These are phyloP conservation scores for Xanthia togata DNA, from an alignment of 2,888 invertebrate genomes.

Conservation along the genomic window DNA sequence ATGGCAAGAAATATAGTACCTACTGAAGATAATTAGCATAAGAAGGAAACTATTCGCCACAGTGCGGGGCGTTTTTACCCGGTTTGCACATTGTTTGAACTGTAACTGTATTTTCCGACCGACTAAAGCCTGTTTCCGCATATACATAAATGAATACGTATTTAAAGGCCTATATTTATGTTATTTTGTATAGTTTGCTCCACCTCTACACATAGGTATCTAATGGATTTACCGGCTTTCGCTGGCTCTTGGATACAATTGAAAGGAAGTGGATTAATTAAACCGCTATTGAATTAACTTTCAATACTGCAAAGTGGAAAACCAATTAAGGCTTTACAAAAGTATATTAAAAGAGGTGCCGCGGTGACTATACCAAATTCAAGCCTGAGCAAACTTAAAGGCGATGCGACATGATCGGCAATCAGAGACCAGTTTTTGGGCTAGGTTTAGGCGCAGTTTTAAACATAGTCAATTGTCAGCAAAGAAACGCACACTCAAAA, in stretches of 20 bases:
- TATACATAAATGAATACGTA: neutral
- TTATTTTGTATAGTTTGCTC: slow-evolving; percentile 1
- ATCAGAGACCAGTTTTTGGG: neutral
- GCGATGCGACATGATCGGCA: neutral
- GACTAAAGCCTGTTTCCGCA: neutral
- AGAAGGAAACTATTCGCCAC: slow-evolving; percentile 21
- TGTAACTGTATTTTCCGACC: neutral
- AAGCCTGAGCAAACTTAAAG: neutral
- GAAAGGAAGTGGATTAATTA: slow-evolving; percentile 23
- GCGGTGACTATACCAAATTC: neutral
- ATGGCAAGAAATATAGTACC: neutral
- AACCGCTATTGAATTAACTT: slow-evolving; percentile 22
- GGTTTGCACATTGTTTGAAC: slow-evolving; percentile 11
- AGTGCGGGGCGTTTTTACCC: neutral
- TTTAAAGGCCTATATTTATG: neutral
- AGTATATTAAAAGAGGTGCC: slow-evolving; percentile 1
- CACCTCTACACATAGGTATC: neutral
- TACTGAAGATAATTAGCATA: slow-evolving; percentile 31
- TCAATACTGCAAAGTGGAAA: slow-evolving; percentile 2
- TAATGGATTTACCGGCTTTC: slow-evolving; percentile 3
- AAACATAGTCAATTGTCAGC: neutral
- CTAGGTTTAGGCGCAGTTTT: neutral
- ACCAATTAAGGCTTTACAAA: slow-evolving; percentile 20
- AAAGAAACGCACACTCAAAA: neutral
- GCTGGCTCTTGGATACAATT: slow-evolving; percentile 1